These are phyloP conservation scores for Agriotes lineatus DNA, from an alignment of 2,888 invertebrate genomes.

Conservation along the genomic window DNA sequence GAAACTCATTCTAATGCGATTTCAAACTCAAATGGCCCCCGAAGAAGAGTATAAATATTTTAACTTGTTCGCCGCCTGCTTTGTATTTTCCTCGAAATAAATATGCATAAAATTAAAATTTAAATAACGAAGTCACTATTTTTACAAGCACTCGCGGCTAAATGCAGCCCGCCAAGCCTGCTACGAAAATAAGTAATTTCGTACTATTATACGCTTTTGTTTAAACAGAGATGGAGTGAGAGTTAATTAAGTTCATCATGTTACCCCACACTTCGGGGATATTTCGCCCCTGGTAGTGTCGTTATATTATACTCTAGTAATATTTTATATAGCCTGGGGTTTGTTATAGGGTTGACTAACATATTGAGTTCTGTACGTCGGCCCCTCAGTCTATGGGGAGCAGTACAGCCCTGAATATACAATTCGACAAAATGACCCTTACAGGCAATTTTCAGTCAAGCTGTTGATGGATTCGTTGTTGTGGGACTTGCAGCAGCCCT, in stretches of 20 bases:
- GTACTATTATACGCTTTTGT: conserved; percentile 58
- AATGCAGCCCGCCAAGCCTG: conserved; percentile 27
- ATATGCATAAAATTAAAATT: conserved; percentile 41
- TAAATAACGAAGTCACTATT: conserved; percentile 37
- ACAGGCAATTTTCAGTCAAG: conserved; percentile 24
- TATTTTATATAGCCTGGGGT: conserved; percentile 56
- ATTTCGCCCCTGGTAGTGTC: conserved; percentile 56
- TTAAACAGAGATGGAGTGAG: conserved; percentile 57
- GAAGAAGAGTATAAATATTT: conserved; percentile 2
- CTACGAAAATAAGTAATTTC: conserved; percentile 59
- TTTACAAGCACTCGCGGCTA: conserved; percentile 28
- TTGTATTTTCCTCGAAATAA: conserved; percentile 17
- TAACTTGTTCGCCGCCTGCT: neutral
- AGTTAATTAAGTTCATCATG: conserved; percentile 61
- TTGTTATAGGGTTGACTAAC: conserved; percentile 52
- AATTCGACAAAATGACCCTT: conserved; percentile 41
- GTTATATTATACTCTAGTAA: conserved; percentile 58
- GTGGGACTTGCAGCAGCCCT: conserved; percentile 1
- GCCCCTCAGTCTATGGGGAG: conserved; percentile 47
- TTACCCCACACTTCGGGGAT: conserved; percentile 54
- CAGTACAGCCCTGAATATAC: conserved; percentile 38
- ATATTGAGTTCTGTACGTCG: conserved; percentile 53
- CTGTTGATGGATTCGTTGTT: conserved; percentile 19
- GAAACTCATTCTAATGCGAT: conserved; percentile 13
- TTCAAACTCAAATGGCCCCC: neutral